A percentile compares a stretch with the other conserved stretches of the same genome.
Evolutionary conservation across 2,888 invertebrate species (phyloP).

Genomic region (Lamellibrachia satsuma): DNA sequence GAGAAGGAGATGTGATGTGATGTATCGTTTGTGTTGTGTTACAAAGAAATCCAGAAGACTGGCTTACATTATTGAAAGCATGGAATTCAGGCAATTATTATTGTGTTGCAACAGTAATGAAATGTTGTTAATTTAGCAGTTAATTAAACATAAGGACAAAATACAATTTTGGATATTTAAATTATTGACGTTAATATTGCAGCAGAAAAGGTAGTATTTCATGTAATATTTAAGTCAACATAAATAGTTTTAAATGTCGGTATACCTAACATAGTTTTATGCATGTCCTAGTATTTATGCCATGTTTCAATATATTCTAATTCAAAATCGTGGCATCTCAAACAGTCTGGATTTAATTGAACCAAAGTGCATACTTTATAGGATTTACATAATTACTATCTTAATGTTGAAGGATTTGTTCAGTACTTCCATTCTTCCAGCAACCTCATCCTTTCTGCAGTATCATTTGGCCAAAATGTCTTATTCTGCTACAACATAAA

Average conservation of each 20-base stretch:
- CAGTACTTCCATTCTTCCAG: background rate
- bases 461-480: background rate
- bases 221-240: background rate
- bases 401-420: background rate
- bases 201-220: background rate
- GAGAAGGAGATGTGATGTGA: too few species aligned
- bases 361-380: background rate
- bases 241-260: background rate
- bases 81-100: too few species aligned
- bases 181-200: too few species aligned
- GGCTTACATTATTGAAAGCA: too few species aligned
- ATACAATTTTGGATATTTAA: too few species aligned
- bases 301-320: background rate
- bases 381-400: too few species aligned
- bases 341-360: background rate
- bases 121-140: too few species aligned
- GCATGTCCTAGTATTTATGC: background rate
- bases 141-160: too few species aligned
- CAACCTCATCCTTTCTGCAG: background rate
- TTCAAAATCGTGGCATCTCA: background rate
- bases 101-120: too few species aligned
- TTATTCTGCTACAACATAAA: background rate
- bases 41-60: too few species aligned
- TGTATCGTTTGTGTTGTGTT: too few species aligned
- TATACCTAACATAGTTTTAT: background rate